Evolutionary conservation across 2,113 vertebrate species (phyloP).

Genomic region (Heliornis fulica): DNA sequence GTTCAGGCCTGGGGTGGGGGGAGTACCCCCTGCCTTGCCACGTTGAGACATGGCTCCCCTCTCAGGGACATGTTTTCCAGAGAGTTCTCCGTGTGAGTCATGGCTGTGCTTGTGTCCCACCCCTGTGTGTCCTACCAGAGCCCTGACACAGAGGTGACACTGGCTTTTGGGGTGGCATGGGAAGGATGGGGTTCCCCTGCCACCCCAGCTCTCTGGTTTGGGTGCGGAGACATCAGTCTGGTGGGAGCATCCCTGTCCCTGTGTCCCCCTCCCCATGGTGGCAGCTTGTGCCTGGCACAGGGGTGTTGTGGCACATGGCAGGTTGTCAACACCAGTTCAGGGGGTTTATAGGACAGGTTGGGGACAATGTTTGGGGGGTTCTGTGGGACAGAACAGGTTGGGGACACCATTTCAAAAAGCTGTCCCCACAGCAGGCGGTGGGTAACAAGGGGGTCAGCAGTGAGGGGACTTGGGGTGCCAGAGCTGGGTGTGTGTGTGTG

Average conservation of each 20-base stretch:
- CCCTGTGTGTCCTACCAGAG: rapidly evolving
- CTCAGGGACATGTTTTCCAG: neutral
- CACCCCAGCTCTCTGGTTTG: rapidly evolving
- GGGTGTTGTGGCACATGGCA: neutral
- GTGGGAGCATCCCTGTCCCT: neutral
- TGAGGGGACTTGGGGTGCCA: neutral
- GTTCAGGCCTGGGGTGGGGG: too few species aligned
- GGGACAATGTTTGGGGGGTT: neutral
- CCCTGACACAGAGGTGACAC: neutral
- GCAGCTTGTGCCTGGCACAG: neutral
- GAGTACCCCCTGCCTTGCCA: neutral
- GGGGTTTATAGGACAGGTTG: neutral
- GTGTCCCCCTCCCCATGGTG: rapidly evolving
- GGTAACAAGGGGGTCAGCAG: neutral
- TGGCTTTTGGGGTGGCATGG: rapidly evolving
- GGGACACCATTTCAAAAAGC: neutral
- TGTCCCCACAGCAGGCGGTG: neutral
- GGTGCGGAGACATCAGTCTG: neutral
- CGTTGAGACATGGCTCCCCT: rapidly evolving
- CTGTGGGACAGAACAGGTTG: rapidly evolving
- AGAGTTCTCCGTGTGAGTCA: neutral
- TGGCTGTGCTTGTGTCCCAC: rapidly evolving
- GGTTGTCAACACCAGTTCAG: neutral
- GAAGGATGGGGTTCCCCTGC: neutral
- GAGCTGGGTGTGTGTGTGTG: too few species aligned